These are phyloP conservation scores for Bucorvus abyssinicus DNA, from an alignment of 2,797 vertebrate genomes.

Conservation along the genomic window DNA sequence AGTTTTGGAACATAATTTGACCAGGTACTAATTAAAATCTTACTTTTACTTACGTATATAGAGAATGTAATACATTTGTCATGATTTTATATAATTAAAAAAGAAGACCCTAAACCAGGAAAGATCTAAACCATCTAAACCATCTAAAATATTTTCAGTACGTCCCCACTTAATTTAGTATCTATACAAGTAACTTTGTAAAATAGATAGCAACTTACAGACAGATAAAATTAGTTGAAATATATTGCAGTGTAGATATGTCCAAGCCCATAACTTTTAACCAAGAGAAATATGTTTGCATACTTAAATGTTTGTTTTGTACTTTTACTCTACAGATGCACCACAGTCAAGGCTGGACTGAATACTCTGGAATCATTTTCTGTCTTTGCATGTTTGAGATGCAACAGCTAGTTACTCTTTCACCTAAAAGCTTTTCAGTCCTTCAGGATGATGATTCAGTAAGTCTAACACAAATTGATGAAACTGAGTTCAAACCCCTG, in stretches of 20 bases:
- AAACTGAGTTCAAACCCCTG: not conserved
- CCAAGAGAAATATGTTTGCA: not conserved
- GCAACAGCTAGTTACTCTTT: not conserved
- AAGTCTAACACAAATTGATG: not conserved
- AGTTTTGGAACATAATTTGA: not conserved
- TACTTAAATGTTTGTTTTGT: not conserved
- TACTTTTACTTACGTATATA: not conserved
- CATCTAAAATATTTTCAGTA: not conserved
- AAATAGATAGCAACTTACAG: not conserved
- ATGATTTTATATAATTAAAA: not conserved
- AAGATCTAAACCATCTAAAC: not conserved
- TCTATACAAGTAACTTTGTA: not conserved
- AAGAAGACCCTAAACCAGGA: not conserved
- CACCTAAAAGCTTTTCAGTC: not conserved
- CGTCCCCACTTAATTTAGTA: not conserved
- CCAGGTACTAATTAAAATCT: not conserved
- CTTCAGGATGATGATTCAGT: fast-evolving
- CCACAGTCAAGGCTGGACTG: fast-evolving
- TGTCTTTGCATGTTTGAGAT: not conserved
- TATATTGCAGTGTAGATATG: not conserved
- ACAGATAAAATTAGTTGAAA: not conserved
- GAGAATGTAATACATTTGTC: not conserved
- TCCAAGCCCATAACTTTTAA: not conserved
- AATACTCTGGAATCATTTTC: not conserved
- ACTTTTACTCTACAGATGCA: not conserved